These are phyloP conservation scores for Cephalopachus bancanus DNA, from an alignment of 2,797 vertebrate genomes.

Conservation along the genomic window DNA sequence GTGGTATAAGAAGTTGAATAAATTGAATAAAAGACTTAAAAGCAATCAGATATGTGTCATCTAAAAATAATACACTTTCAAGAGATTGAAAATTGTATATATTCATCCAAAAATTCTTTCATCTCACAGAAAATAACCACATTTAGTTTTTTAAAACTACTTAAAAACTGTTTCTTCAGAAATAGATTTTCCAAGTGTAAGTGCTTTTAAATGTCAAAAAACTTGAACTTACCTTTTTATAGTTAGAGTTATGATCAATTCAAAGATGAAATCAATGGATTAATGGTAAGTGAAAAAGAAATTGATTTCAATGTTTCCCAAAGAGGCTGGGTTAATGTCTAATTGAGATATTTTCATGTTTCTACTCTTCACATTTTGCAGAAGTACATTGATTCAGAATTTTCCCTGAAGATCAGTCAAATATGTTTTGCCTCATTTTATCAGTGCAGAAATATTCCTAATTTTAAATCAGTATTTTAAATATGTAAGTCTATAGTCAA, in stretches of 20 bases:
- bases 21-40: neutral
- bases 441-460: neutral
- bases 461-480: conserved; percentile 26
- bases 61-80: conserved; percentile 17
- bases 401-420: neutral
- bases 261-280: neutral
- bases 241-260: conserved; percentile 11
- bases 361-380: conserved; percentile 13
- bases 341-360: neutral
- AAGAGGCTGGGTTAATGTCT: neutral
- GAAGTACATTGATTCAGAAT: neutral
- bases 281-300: neutral
- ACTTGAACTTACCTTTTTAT: conserved; percentile 22
- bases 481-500: neutral
- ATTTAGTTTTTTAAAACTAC: conserved; percentile 46
- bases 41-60: neutral
- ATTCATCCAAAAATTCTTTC: conserved; percentile 50
- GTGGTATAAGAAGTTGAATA: neutral
- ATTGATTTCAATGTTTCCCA: neutral
- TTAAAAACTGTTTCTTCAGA: conserved; percentile 66
- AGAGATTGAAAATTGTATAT: conserved; percentile 41
- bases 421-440: neutral
- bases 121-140: conserved; percentile 56
- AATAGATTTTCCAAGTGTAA: neutral
- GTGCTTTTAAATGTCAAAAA: conserved; percentile 47